Conservation (phyloP, 2,888 invertebrate species). For the Diaprepes abbreviatus region DNA sequence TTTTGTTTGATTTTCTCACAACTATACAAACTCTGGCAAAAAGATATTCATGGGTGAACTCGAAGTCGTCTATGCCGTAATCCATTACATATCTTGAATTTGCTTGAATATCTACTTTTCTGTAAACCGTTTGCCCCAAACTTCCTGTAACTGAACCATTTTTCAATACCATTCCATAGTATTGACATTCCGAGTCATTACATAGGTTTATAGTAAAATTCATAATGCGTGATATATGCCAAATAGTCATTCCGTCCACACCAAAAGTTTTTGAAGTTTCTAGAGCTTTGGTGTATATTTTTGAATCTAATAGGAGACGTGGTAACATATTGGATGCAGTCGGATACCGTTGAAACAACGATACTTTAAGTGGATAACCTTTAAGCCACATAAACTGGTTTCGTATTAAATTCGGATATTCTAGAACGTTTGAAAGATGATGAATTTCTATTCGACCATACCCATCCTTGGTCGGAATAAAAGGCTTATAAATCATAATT, state of each 20-base stretch:
- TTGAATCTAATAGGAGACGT: not conserved
- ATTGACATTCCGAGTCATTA: constrained; percentile 44
- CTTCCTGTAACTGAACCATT: constrained; percentile 55
- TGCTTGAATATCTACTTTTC: constrained; percentile 63
- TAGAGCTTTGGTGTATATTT: constrained; percentile 32
- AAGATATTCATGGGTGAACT: constrained; percentile 63
- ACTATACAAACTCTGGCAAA: constrained; percentile 66
- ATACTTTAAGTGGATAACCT: constrained; percentile 60
- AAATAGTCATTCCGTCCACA: too few relatives aligned
- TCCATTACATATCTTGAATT: constrained; percentile 65
- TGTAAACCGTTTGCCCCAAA: constrained; percentile 63
- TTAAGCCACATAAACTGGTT: constrained; percentile 56
- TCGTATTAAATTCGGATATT: constrained; percentile 23
- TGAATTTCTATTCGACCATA: constrained; percentile 36
- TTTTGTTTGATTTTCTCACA: constrained; percentile 64
- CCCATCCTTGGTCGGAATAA: constrained; percentile 6
- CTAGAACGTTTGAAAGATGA: constrained; percentile 15
- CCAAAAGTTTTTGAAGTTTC: constrained; percentile 56
- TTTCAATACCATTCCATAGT: constrained; percentile 26
- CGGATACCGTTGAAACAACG: constrained; percentile 58
- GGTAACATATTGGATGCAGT: constrained; percentile 30
- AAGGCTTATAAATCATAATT: constrained; percentile 30
- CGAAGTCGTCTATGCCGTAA: constrained; percentile 62
- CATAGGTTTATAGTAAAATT: not conserved
- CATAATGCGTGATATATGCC: constrained; percentile 10